Conservation (phyloP, 2,888 invertebrate genomes). For the Pegoplata infirma region DNA sequence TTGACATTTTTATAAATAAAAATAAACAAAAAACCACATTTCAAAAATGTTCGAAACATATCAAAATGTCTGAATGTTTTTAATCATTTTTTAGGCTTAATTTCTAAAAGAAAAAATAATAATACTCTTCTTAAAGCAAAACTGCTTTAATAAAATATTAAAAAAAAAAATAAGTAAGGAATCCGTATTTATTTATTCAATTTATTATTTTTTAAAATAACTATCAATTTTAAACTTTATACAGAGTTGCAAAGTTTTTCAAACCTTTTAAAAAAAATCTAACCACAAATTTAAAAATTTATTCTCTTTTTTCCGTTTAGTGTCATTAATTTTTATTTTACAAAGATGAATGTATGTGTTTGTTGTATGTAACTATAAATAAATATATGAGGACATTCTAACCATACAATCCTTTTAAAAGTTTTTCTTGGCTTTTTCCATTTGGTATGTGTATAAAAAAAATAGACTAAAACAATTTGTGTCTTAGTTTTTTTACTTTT, state of each 20-base stretch:
- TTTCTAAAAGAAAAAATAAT: too few species aligned
- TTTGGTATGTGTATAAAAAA: conserved; percentile 27
- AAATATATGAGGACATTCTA: conserved; percentile 1
- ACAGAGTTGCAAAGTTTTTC: not conserved
- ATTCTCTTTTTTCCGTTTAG: conserved; percentile 32
- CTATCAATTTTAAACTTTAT: not conserved
- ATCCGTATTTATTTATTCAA: not conserved
- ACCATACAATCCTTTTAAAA: conserved; percentile 24
- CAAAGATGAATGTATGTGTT: conserved; percentile 7
- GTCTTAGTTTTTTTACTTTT: not conserved
- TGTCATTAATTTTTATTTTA: conserved; percentile 46
- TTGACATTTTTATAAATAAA: too few species aligned
- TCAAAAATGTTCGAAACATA: too few species aligned
- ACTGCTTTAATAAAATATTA: too few species aligned
- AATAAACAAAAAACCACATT: too few species aligned
- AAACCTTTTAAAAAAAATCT: conserved; percentile 34
- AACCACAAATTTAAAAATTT: conserved; percentile 45
- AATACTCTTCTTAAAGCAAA: too few species aligned
- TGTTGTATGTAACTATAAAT: too few species aligned
- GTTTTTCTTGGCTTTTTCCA: conserved; percentile 31
- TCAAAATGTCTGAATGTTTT: too few species aligned
- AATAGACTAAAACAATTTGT: conserved; percentile 27
- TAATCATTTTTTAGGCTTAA: too few species aligned
- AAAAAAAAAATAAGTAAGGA: too few species aligned
- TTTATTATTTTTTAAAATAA: not conserved